A percentile compares a stretch with the other conserved stretches of the same genome.
Conservation (phyloP, 2,113 vertebrate genomes). For the Myotis davidii region DNA sequence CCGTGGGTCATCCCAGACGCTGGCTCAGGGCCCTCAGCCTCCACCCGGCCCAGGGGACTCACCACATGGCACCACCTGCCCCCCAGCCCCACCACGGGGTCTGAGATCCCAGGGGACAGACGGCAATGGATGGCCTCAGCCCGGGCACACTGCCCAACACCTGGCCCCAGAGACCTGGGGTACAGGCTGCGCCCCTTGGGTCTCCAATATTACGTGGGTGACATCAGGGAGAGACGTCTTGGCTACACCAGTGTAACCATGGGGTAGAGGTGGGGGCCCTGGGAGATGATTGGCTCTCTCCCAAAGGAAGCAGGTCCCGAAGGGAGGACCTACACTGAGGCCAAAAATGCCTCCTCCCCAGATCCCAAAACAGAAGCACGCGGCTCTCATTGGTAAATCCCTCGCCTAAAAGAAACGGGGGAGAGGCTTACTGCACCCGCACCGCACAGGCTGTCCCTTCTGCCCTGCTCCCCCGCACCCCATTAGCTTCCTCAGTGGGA, state of each 20-base stretch:
- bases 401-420: not conserved
- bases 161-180: not conserved
- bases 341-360: not conserved
- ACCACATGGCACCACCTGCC: not conserved
- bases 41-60: not conserved
- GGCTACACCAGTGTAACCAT: not conserved
- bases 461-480: not conserved
- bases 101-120: not conserved
- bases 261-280: accelerated
- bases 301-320: not conserved
- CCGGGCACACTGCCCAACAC: not conserved
- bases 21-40: not conserved
- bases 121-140: not conserved
- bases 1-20: not conserved
- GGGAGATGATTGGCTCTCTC: not conserved
- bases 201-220: not conserved
- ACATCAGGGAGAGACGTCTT: not conserved
- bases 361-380: not conserved
- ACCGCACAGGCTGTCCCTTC: not conserved
- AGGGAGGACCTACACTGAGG: not conserved
- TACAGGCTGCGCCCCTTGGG: not conserved
- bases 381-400: not conserved
- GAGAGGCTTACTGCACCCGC: not conserved
- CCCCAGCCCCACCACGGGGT: not conserved
- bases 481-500: not conserved